Evolutionary conservation across 1,140 invertebrate genomes (phyloP), one percentile per base, ranked within the genome.

Genomic region (Drosophila triauraria): DNA sequence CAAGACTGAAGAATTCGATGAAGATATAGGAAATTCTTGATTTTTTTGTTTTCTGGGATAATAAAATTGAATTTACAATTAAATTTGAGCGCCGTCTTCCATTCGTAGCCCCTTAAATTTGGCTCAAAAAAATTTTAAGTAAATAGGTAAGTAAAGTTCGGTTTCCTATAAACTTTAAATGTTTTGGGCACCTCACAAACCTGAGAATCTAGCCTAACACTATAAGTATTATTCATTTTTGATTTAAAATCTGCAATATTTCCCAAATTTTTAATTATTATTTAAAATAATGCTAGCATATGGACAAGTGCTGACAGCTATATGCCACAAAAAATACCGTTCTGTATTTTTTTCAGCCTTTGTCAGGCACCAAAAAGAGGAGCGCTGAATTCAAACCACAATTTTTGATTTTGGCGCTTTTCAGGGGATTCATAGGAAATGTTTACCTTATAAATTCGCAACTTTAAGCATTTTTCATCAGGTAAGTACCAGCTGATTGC

Each of bases 401-500:
- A 56, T 7, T 38, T 60, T 35, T 8, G 6, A 27, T 20, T 25
- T 7, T 23, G 3, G 23, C 13, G 4, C 1, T 4, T 43, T 43
- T 20, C 9, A 4, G 2, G 17, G 38, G 20, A 4, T 13, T 42
- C 9, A 6, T 35, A 10, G 3, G 5, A 43, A 23, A n/a, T 64
- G 60, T 32, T 68, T 56, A 32, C 32, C 15, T 35, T 32, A 20
- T 35, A 32, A 6, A 61, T 61, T 54, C 17, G 50, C 71, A 53
- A 20, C 67, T 53, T 25, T 0, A 56, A n/a, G 56, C 2, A 54
- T 53, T 53, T 46, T 60, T 20, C 27, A 20, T 7, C 32, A 25
- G 30, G 27, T 12, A 57, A 25, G n/a, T 15, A 23, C 3, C 35
- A 57, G 25, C 40, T 43, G 40, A 42, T 65, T 30, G 27, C 38